Base-by-base conservation (phyloP, 2,113 vertebrate species). In the Speoplatyrhinus poulsoni region DNA sequence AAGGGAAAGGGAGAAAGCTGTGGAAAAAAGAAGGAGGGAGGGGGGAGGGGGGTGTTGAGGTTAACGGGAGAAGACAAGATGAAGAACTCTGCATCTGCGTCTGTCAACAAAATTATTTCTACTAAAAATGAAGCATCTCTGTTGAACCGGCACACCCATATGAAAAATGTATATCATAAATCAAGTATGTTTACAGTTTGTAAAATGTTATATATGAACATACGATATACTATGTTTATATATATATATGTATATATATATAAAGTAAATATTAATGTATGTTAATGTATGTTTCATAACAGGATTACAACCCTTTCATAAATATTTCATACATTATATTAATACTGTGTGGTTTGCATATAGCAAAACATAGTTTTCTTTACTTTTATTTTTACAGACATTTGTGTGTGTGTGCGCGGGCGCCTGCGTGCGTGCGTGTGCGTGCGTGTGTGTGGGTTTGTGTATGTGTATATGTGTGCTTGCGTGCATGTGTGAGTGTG, bases 1-100 rank as follows among this genome's bases (percentile, higher is more conserved):
- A 0, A 96, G 88, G 52, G 88, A 87, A 90, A 99, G 70, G 46
- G 77, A 82, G 82, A 98, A 95, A 15, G 91, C 98, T 99, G 80
- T 73, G 46, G 59, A 17, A 57, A 19, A 72, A 26, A 26, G 1
- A 26, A 26, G 26, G 15, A 33, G 67, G 65, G 73, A 48, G 32
- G 4, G 1, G 52, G 11, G 9, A 33, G 6, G 10, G 57, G 9
- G 47, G 11, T 54, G 41, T 50, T 58, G 32, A 47, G 9, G 32
- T 16, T n/a, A 6, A 55, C 54, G 13, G 32, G 17, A 58, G 56
- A 12, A 32, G 36, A 41, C 36, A 41, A 4, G 11, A 33, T 8
- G 54, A 19, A 17, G 16, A 19, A 10, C 7, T 10, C 15, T 55
- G 15, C 8, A 55, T 15, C 13, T 17, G n/a, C n/a, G 53, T 15